phyloP scores from a whole-genome alignment of 2,113 vertebrate genomes.

The Rhinopomastus cyanomelas region DNA sequence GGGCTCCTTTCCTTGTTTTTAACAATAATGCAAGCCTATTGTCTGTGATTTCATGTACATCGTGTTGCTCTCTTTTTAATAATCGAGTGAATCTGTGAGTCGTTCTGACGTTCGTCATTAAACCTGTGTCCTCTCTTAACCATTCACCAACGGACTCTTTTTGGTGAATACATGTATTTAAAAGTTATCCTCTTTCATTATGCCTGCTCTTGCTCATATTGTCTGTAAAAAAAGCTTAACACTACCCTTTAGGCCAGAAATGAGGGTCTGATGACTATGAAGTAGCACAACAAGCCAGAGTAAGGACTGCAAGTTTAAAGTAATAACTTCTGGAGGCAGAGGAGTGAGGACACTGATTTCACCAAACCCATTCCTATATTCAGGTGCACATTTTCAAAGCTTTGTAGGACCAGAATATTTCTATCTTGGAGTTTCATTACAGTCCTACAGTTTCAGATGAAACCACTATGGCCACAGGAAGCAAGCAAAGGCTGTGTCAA shows the following conservation, averaged over 20 bases:
- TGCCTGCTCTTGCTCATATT: background rate
- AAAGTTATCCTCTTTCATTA: background rate
- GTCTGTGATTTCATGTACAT: background rate
- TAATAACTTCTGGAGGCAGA: background rate
- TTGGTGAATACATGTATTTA: background rate
- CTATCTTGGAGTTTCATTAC: background rate
- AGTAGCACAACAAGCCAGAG: background rate
- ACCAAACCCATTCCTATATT: background rate
- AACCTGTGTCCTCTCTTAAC: background rate
- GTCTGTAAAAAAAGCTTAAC: background rate
- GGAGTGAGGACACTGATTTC: background rate
- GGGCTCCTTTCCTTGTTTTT: background rate
- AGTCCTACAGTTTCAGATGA: background rate
- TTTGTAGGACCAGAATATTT: background rate
- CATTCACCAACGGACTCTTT: background rate
- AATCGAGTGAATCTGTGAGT: constrained; percentile 1
- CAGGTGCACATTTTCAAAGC: background rate
- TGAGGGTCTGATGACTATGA: background rate
- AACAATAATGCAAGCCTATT: background rate
- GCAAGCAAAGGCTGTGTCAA: background rate
- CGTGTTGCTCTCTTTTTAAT: background rate
- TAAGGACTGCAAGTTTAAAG: background rate
- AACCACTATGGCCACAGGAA: background rate
- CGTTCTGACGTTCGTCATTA: constrained; percentile 13
- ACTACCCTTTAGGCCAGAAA: background rate